Base-by-base conservation (phyloP, 2,113 vertebrate species). In the Solenodon paradoxus region DNA sequence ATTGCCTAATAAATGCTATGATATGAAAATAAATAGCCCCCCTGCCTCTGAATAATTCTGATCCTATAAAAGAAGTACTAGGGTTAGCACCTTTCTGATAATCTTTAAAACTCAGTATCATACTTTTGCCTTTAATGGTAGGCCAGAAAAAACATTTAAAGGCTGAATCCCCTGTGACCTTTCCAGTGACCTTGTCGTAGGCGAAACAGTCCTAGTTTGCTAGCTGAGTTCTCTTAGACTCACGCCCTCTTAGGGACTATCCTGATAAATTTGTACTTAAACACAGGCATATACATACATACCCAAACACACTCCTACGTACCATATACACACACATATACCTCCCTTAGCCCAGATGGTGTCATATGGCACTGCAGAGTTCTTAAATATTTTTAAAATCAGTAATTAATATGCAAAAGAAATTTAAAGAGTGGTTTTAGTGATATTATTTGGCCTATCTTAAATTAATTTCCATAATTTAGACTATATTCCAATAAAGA, bases 231-330 rank as follows among this genome's bases (percentile, higher is more conserved):
- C 30, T 7, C 19, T 26, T 28, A 47, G n/a, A 12, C 16, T 7
- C 19, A 53, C 3, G 53, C 13, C 3, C 0, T 79, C 24, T 9
- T n/a, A 51, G 32, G 30, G 1, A 15, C 7, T 4, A 1, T 30
- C 47, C 22, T 82, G 12, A 35, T 77, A 69, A n/a, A 45, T 8
- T 40, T 17, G n/a, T 9, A n/a, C 24, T 57, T 87, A 83, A 61
- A 66, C 6, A 32, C 19, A 20, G 9, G 3, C 7, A n/a, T 32
- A 51, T 6, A 26, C 7, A 69, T 9, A 82, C 17, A 64, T 55
- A 57, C 66, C 40, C 24, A 64, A n/a, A 40, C 7, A 55, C 2
- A 75, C 2, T n/a, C 28, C 71, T 6, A 40, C 17, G 30, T 2
- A 40, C 11, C 4, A 13, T n/a, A 20, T 64, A 9, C 15, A 12